Conservation (phyloP, 2,113 vertebrate genomes). For the Micronycteris hirsuta region DNA sequence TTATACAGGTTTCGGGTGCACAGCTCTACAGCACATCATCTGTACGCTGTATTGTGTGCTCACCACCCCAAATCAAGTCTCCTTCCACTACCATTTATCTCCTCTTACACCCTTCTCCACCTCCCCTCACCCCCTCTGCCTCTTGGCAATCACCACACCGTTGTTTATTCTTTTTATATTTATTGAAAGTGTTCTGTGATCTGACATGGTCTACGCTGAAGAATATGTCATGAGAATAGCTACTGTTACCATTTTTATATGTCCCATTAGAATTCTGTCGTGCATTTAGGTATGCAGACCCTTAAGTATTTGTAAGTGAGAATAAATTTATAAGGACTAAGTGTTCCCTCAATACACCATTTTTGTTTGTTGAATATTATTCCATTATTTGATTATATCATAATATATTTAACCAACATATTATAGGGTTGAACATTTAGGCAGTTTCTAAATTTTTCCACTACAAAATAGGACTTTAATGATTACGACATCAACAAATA, state of each 20-base stretch:
- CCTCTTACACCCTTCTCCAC: too few species aligned
- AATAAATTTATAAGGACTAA: not conserved
- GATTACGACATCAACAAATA: slow-evolving; percentile 2
- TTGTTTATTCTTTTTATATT: not conserved
- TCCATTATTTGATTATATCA: not conserved
- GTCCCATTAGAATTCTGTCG: not conserved
- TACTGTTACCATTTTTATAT: not conserved
- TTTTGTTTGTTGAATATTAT: not conserved
- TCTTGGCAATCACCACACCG: too few species aligned
- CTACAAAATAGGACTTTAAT: not conserved
- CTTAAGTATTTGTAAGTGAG: not conserved
- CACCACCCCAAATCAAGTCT: too few species aligned
- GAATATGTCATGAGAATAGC: not conserved
- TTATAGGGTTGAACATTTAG: not conserved
- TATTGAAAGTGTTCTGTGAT: not conserved
- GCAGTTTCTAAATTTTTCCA: not conserved
- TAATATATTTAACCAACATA: not conserved
- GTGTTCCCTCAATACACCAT: not conserved
- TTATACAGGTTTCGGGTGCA: too few species aligned
- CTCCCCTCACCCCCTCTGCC: too few species aligned
- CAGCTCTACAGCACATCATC: too few species aligned
- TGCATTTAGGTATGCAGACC: not conserved
- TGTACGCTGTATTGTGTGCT: too few species aligned
- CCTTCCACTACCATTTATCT: too few species aligned
- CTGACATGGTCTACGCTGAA: not conserved